Conservation (phyloP, 1,140 invertebrate genomes). For the Drosophila arizonae region DNA sequence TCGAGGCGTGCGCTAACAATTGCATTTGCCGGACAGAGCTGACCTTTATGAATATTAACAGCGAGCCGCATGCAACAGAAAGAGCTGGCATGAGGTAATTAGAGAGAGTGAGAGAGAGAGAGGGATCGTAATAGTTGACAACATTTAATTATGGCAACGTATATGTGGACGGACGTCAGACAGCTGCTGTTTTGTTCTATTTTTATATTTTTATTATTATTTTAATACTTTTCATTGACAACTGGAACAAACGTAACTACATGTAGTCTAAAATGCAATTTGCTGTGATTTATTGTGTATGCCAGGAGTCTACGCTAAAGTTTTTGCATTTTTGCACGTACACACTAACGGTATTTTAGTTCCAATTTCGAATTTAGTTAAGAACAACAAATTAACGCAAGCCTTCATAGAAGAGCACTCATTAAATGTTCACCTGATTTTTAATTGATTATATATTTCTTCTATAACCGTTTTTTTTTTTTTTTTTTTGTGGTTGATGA, state of each 20-base stretch:
- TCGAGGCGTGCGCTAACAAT: slow-evolving; percentile 4
- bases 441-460: slow-evolving; percentile 46
- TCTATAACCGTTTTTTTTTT: slow-evolving; percentile 13
- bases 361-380: neutral
- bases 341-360: slow-evolving; percentile 15
- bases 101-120: slow-evolving; percentile 10
- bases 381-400: slow-evolving; percentile 18
- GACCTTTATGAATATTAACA: slow-evolving; percentile 47
- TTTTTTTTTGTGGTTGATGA: slow-evolving; percentile 12
- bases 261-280: slow-evolving; percentile 27
- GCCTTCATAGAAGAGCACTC: neutral
- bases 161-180: slow-evolving; percentile 55
- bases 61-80: slow-evolving; percentile 16
- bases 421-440: slow-evolving; percentile 2
- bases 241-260: slow-evolving; percentile 20
- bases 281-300: slow-evolving; percentile 15
- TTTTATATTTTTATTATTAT: neutral
- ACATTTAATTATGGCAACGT: slow-evolving; percentile 48
- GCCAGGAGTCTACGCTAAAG: slow-evolving; percentile 14
- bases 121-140: slow-evolving; percentile 30
- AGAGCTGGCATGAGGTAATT: slow-evolving; percentile 8
- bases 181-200: slow-evolving; percentile 13
- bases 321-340: slow-evolving; percentile 68
- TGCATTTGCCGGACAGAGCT: slow-evolving; percentile 30
- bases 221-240: slow-evolving; percentile 52